These are phyloP conservation scores for Dasysyrphus tricinctus DNA, from an alignment of 2,888 invertebrate genomes.

Conservation along the genomic window DNA sequence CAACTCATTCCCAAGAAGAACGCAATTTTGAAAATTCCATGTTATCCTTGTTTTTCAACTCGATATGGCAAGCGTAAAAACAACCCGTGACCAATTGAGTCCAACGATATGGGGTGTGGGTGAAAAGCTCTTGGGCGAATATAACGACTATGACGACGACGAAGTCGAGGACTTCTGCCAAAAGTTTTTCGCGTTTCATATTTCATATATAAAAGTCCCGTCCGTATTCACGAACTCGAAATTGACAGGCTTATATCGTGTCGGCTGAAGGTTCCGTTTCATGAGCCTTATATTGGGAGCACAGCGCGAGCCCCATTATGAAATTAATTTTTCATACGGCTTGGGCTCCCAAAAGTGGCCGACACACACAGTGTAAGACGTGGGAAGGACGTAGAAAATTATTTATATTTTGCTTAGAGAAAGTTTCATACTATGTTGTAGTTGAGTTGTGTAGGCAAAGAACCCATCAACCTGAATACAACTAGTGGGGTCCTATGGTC, in stretches of 20 bases:
- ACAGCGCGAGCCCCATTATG: slow-evolving; percentile 54
- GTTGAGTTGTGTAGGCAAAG: neutral
- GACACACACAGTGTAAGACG: neutral
- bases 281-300: slow-evolving; percentile 65
- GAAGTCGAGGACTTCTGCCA: slow-evolving; percentile 22
- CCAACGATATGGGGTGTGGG: neutral
- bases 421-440: slow-evolving; percentile 3
- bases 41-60: slow-evolving; percentile 44
- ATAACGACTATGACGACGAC: neutral
- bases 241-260: slow-evolving; percentile 72
- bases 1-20: slow-evolving; percentile 24
- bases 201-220: neutral
- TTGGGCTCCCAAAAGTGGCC: slow-evolving; percentile 33
- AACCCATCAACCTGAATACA: neutral
- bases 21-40: slow-evolving; percentile 63
- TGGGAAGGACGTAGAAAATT: slow-evolving; percentile 51
- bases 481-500: neutral
- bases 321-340: slow-evolving; percentile 72
- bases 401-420: slow-evolving; percentile 53
- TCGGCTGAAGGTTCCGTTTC: slow-evolving; percentile 52
- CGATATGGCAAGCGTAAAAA: slow-evolving; percentile 6
- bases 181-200: slow-evolving; percentile 56
- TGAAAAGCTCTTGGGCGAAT: slow-evolving; percentile 5
- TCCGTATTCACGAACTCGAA: slow-evolving; percentile 46
- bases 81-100: slow-evolving; percentile 32